phyloP scores from a whole-genome alignment of 2,113 vertebrate species.

The Malurus elegans region DNA sequence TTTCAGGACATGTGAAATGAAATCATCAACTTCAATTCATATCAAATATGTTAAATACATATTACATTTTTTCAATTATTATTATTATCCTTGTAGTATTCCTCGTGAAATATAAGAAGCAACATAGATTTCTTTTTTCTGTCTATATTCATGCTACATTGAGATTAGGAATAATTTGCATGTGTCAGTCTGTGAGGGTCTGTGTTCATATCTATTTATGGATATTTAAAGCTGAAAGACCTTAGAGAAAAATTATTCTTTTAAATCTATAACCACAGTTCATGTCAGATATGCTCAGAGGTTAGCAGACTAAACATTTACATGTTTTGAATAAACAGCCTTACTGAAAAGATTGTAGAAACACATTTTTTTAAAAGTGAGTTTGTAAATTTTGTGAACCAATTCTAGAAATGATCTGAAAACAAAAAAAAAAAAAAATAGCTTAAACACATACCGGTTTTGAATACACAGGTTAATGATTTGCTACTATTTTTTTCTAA shows the following conservation, averaged over 20 bases:
- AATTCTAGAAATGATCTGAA: not conserved
- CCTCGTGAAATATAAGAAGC: not conserved
- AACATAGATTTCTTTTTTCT: not conserved
- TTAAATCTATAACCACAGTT: not conserved
- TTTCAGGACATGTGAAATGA: not conserved
- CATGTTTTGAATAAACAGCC: not conserved
- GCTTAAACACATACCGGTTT: not conserved
- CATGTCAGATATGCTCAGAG: not conserved
- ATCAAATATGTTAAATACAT: not conserved
- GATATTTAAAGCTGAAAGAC: not conserved
- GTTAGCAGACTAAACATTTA: not conserved
- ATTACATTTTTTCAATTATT: not conserved
- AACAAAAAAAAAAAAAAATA: not conserved
- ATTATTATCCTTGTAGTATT: not conserved
- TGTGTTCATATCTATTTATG: not conserved
- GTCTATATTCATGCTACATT: not conserved
- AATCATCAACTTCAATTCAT: not conserved
- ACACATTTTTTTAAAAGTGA: not conserved
- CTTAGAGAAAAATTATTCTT: not conserved
- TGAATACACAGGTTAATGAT: not conserved
- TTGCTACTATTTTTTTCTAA: not conserved
- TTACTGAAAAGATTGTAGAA: not conserved
- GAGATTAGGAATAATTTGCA: not conserved
- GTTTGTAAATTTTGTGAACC: not conserved
- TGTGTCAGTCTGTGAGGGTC: not conserved